These are phyloP conservation scores for Antedon mediterranea DNA, from an alignment of 53 echinoderm and acorn worm genomes.

Conservation along the genomic window DNA sequence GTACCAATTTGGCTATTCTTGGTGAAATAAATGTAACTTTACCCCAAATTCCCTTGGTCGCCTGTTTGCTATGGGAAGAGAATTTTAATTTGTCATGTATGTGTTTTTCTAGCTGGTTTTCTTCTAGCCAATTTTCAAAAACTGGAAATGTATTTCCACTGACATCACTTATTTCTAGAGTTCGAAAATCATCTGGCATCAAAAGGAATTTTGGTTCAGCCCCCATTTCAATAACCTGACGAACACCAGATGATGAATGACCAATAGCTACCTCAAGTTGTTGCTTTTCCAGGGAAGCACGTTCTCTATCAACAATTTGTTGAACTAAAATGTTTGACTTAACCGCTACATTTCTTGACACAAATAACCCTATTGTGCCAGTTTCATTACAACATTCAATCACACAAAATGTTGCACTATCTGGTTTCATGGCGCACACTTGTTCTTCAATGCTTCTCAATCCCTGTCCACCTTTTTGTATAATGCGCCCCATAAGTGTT, in stretches of 20 bases:
- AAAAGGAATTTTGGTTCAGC: conserved; percentile 27
- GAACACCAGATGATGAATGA: conserved; percentile 16
- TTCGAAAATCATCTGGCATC: conserved; percentile 28
- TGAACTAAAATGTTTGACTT: conserved; percentile 2
- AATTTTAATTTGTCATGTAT: conserved; percentile 29
- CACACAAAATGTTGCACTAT: conserved; percentile 21
- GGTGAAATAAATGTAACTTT: conserved; percentile 36
- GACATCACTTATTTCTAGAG: conserved; percentile 21
- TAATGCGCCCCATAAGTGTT: conserved; percentile 26
- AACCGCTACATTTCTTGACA: not conserved
- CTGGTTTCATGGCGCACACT: not conserved
- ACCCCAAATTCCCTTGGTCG: conserved; percentile 21
- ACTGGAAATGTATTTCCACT: not conserved
- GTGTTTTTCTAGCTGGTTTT: conserved; percentile 2
- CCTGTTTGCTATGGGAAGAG: conserved; percentile 10
- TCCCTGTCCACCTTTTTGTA: conserved; percentile 15
- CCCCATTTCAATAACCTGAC: conserved; percentile 26
- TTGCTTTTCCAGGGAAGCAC: conserved; percentile 3
- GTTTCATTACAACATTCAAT: conserved; percentile 17
- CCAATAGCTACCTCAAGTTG: conserved; percentile 34
- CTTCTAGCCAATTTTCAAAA: not conserved
- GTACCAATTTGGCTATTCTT: conserved; percentile 9
- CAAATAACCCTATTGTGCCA: conserved; percentile 19
- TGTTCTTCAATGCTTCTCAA: conserved; percentile 26
- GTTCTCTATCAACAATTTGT: conserved; percentile 8